Base-by-base conservation (phyloP, 2,888 invertebrate genomes). In the Aplocera efformata region DNA sequence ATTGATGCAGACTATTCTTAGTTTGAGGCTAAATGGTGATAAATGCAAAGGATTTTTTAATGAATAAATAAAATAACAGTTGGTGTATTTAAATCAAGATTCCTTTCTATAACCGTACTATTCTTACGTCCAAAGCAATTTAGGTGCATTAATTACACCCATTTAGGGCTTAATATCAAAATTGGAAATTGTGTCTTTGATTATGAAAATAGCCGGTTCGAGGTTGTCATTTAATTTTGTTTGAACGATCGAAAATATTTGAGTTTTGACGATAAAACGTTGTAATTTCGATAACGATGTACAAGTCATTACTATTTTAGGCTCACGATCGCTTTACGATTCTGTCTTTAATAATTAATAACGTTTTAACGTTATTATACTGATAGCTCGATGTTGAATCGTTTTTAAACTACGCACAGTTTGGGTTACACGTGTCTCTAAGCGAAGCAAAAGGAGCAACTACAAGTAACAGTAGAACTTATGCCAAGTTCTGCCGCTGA, bases 101-200 rank as follows among this genome's bases (percentile, higher is more conserved):
- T 17, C 13, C 13, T 5, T 17, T 17, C 13, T 17, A 17, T 32
- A 32, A 24, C 44, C 42, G 46, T 42, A 33, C 9, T 48, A 42
- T n/a, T 24, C 41, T 52, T 44, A 17, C 13, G 2, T 5, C 48
- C 42, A 37, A 40, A 25, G 31, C 34, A 30, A 43, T 48, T 44
- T 34, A 7, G 23, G 9, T 21, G 26, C 23, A 52, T 38, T 50
- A 53, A 42, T 48, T 42, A 32, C 42, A 27, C 38, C 29, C 30
- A 40, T 47, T 49, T 45, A 31, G 29, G 30, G 10, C 27, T 32
- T 39, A 40, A 40, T 42, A 49, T 29, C 26, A 7, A 36, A 45
- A 42, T 41, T 24, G 41, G 32, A 26, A 47, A 32, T 17, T 47
- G 33, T 34, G 29, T 45, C 47, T 47, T 45, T 45, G 42, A 53